A percentile compares a stretch with the other conserved stretches of the same genome.
Evolutionary conservation across 2,113 vertebrate species (phyloP).

Genomic region (Gymnobelideus leadbeateri): DNA sequence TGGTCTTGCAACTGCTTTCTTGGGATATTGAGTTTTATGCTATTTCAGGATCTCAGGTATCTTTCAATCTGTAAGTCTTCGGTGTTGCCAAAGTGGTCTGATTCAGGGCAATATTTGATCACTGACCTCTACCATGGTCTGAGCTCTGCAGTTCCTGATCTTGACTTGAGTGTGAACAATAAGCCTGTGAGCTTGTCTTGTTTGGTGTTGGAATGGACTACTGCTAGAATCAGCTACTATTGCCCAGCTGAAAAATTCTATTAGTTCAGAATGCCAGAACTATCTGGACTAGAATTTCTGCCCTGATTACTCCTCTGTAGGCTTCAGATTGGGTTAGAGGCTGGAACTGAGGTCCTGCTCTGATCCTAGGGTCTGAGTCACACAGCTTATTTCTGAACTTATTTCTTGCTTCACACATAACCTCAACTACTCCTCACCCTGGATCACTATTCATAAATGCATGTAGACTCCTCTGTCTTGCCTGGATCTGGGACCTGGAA

Average conservation of each 20-base stretch:
- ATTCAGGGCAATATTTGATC: not conserved
- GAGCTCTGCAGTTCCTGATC: not conserved
- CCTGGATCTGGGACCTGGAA: not conserved
- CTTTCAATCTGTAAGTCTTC: not conserved
- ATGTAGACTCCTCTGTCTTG: not conserved
- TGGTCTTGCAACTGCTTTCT: not conserved
- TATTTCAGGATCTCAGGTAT: not conserved
- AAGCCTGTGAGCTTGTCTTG: not conserved
- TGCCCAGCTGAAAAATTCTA: not conserved
- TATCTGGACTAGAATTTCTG: not conserved
- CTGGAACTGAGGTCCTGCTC: not conserved
- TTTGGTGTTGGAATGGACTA: not conserved
- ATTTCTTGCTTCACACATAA: not conserved
- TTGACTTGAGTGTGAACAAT: not conserved
- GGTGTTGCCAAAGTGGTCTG: not conserved
- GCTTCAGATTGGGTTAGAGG: not conserved
- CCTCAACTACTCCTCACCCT: not conserved
- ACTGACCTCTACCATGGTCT: not conserved
- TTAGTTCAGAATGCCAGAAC: not conserved
- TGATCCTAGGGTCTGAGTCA: not conserved
- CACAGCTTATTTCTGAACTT: not conserved
- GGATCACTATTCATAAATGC: not conserved
- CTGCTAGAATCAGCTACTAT: not conserved
- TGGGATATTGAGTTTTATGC: not conserved
- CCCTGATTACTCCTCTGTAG: not conserved